Conservation (phyloP, 2,797 vertebrate genomes). For the Eulemur coronatus region DNA sequence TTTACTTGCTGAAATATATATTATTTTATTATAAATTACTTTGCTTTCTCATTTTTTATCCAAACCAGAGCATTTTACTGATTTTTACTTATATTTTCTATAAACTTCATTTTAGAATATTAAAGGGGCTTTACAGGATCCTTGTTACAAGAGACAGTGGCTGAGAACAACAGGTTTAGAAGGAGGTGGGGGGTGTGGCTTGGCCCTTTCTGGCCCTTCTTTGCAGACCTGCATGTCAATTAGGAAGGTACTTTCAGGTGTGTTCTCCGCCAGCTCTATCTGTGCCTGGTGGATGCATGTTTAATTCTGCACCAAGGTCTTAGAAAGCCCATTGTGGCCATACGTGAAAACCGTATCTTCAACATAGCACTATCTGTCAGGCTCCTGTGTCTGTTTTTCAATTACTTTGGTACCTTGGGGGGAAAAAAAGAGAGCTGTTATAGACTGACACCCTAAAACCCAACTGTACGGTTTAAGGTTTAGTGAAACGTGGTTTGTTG, state of each 20-base stretch:
- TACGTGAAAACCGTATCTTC: not conserved
- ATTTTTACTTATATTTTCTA: conserved; percentile 10
- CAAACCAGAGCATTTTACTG: not conserved
- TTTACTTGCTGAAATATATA: not conserved
- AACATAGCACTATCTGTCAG: not conserved
- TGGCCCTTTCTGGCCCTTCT: not conserved
- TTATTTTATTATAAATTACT: not conserved
- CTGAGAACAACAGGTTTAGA: not conserved
- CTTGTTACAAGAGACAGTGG: not conserved
- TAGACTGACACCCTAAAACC: not conserved
- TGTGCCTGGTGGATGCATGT: not conserved
- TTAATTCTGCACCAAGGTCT: not conserved
- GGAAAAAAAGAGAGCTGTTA: not conserved
- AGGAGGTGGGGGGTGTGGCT: not conserved
- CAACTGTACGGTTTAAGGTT: not conserved
- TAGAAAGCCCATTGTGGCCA: not conserved
- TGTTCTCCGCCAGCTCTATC: not conserved
- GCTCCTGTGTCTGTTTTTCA: not conserved
- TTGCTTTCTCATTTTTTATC: not conserved
- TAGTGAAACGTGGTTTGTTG: not conserved
- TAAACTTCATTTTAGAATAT: not conserved
- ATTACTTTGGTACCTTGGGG: not conserved
- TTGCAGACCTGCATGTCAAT: not conserved
- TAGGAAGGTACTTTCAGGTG: not conserved
- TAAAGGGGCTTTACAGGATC: not conserved